These are phyloP conservation scores for Phytoseiulus persimilis DNA, from an alignment of 2,888 invertebrate genomes.

Conservation along the genomic window DNA sequence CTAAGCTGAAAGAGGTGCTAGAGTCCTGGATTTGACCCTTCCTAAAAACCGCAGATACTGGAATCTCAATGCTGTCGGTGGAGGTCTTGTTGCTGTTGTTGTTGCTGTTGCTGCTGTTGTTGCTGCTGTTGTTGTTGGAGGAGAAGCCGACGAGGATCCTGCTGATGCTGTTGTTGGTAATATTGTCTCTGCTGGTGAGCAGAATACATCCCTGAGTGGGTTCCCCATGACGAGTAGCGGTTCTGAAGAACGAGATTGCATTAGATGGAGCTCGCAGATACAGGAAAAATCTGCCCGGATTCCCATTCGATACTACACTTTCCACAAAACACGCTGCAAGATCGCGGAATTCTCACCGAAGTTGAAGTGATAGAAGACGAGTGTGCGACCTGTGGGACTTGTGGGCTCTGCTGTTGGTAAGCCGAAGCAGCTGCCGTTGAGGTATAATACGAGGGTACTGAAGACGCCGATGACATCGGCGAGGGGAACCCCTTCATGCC, in stretches of 20 bases:
- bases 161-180: conserved; percentile 14
- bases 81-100: conserved; percentile 15
- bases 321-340: too few relatives aligned
- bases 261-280: neutral
- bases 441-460: conserved; percentile 16
- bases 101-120: neutral
- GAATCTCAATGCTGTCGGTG: neutral
- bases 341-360: conserved; percentile 6
- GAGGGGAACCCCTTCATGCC: conserved; percentile 26
- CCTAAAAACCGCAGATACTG: too few relatives aligned
- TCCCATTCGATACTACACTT: too few relatives aligned
- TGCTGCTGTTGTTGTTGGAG: conserved; percentile 28
- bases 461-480: neutral
- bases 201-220: conserved; percentile 13
- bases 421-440: conserved; percentile 15
- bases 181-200: conserved; percentile 24
- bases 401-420: conserved; percentile 8
- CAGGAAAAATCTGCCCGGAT: too few relatives aligned
- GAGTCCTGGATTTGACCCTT: too few relatives aligned
- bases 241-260: neutral
- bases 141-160: neutral
- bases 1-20: too few relatives aligned
- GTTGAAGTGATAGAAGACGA: neutral
- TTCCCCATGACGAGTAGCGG: conserved; percentile 16
- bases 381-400: conserved; percentile 28